Conservation (phyloP, 2,888 invertebrate genomes). For the Gnatocerus cornutus region DNA sequence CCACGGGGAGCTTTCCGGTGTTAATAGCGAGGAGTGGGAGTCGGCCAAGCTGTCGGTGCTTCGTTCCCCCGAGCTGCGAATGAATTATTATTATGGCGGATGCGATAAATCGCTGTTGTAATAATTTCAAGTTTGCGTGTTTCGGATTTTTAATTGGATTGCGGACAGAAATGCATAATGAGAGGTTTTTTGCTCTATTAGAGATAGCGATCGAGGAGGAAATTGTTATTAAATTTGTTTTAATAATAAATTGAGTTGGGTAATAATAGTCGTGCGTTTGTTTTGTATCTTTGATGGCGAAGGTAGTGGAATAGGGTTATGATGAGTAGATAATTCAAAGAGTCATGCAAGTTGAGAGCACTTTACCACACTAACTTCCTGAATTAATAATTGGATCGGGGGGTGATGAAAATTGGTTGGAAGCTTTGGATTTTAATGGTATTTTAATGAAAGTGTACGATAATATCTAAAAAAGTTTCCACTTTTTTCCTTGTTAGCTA, state of each 20-base stretch:
- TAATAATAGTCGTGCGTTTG: too few species aligned
- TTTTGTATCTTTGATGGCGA: too few species aligned
- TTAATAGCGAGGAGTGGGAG: slow-evolving; percentile 66
- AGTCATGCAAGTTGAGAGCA: neutral
- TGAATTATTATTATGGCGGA: slow-evolving; percentile 14
- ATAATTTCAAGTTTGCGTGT: slow-evolving; percentile 22
- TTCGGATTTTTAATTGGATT: slow-evolving; percentile 21
- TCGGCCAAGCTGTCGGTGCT: slow-evolving; percentile 63
- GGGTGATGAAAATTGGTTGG: neutral
- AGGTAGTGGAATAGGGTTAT: too few species aligned
- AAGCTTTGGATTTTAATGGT: neutral
- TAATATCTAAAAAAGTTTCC: too few species aligned
- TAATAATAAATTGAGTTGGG: neutral
- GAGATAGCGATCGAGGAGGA: neutral
- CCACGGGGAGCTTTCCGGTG: slow-evolving; percentile 64
- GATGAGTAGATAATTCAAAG: neutral
- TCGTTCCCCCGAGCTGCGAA: slow-evolving; percentile 53
- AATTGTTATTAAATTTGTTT: neutral
- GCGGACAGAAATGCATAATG: neutral
- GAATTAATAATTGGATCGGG: neutral
- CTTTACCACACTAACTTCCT: neutral
- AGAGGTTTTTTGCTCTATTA: neutral
- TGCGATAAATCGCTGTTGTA: slow-evolving; percentile 19
- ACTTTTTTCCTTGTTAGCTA: too few species aligned
- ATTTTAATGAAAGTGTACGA: too few species aligned